A percentile compares a stretch with the other conserved stretches of the same genome.
phyloP scores from a whole-genome alignment of 37 sponge, comb jelly and placozoan species.

The Bolinopsis microptera region DNA sequence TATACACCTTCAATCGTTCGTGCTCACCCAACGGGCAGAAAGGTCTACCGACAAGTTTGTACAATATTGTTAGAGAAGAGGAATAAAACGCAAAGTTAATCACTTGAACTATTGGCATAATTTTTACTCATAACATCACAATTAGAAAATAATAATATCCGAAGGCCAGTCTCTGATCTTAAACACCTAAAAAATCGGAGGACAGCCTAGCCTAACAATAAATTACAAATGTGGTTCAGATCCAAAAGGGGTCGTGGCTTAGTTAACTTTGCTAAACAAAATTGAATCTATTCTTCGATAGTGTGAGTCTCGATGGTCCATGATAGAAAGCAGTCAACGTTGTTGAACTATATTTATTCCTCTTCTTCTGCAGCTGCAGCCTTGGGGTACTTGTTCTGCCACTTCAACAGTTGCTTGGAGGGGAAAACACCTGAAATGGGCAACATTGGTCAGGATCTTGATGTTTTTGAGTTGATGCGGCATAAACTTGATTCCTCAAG shows the following conservation, averaged over 20 bases:
- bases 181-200: background rate
- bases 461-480: no score
- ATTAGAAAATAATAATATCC: background rate
- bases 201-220: background rate
- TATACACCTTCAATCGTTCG: no score
- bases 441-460: no score
- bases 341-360: background rate
- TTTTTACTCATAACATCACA: background rate
- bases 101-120: background rate
- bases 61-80: background rate
- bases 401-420: slow-evolving; percentile 48
- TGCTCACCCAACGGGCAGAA: no score
- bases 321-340: background rate
- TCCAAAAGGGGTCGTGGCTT: background rate
- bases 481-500: no score
- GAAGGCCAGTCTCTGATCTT: no score
- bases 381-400: slow-evolving; percentile 49
- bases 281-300: background rate
- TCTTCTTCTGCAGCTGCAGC: background rate
- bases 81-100: background rate
- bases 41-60: no score
- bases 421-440: slow-evolving; percentile 59
- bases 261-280: no score
- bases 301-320: background rate
- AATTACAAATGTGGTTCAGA: background rate